These are phyloP conservation scores for Megalurothrips usitatus DNA, from an alignment of 2,888 invertebrate genomes.

Conservation along the genomic window DNA sequence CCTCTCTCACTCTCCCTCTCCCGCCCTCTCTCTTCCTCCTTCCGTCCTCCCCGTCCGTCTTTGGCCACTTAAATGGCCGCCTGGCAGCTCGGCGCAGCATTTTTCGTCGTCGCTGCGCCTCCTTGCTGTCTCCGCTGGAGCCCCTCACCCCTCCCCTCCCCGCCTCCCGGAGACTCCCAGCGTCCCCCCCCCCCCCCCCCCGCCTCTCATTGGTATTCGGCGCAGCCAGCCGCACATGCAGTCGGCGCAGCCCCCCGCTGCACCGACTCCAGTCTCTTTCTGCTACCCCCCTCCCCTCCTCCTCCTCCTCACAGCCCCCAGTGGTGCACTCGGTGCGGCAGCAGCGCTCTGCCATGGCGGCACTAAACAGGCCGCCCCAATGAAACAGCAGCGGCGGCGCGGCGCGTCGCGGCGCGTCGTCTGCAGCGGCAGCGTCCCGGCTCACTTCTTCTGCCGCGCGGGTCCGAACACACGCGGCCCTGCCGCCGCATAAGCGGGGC, in stretches of 20 bases:
- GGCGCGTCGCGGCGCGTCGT: no score
- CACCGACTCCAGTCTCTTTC: neutral
- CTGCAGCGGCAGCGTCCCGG: no score
- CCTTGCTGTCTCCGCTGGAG: no score
- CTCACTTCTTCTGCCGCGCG: no score
- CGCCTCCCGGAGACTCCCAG: neutral
- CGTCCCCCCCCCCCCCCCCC: neutral
- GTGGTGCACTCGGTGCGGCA: no score
- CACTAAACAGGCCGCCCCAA: no score
- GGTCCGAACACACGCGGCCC: no score
- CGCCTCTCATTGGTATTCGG: neutral
- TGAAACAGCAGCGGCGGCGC: no score
- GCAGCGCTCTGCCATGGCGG: no score
- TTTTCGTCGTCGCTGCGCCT: neutral
- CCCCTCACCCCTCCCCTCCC: neutral
- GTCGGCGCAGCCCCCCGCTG: neutral
- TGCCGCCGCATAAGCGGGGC: no score
- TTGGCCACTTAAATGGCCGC: no score
- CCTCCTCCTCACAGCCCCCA: no score
- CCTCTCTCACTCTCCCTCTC: conserved; percentile 4
- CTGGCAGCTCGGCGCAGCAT: neutral
- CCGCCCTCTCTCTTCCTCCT: neutral
- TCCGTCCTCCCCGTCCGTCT: neutral
- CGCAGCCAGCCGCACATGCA: neutral
- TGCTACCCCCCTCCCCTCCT: neutral